Evolutionary conservation across 1,140 invertebrate genomes (phyloP), one percentile per base, ranked within the genome.

Genomic region (Phthorimaea operculella): DNA sequence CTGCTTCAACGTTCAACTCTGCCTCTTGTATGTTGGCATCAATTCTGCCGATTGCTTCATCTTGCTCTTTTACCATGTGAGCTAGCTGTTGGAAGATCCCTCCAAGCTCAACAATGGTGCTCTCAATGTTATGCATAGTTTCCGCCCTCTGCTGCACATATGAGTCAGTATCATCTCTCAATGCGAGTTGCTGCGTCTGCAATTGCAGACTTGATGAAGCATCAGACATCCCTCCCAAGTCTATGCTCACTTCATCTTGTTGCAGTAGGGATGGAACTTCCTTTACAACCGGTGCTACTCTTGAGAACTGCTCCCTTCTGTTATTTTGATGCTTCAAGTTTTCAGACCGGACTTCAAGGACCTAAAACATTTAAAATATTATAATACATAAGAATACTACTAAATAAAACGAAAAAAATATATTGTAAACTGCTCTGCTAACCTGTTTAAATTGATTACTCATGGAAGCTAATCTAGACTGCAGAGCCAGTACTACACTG

Each of bases 91-190:
- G 94, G 78, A 99, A 99, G 76, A 99, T 99, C 44, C 94, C 95
- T 6, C 98, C 98, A n/a, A 99, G 86, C 87, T 99, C 98, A 12
- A 99, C 96, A 73, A 99, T 99, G 28, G 98, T 99, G 10, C 95
- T 96, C 85, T 99, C 98, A 72, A 99, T 99, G 79, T 96, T 98
- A 80, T 99, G 96, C 97, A 99, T 99, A 0, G 97, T 97, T 76
- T 98, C 96, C 34, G 96, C 96, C 68, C 98, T 88, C 74, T 93
- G 94, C 73, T 96, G 93, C 17, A 98, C 89, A 87, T 98, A 99
- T 17, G 91, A 88, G 73, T 98, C 96, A 17, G 91, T 91, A 73
- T 95, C 92, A 84, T 98, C 95, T 72, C 94, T 91, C 53, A 96
- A 86, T 57, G 91, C 87, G 52, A 89, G 77, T 69, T 95, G 90